Conservation (phyloP, 1,140 invertebrate genomes). For the Papilio helenus region DNA sequence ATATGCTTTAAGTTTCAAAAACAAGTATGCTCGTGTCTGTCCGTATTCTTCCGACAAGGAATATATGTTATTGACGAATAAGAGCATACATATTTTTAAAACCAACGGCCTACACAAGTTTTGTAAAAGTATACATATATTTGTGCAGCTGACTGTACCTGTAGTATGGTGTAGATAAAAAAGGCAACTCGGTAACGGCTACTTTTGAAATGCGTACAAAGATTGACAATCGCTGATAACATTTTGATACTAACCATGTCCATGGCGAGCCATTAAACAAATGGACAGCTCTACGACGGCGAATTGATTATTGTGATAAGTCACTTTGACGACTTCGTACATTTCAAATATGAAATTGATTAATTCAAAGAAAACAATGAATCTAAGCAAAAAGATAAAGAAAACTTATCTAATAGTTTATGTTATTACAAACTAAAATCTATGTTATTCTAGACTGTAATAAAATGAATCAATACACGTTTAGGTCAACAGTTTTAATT, state of each 20-base stretch:
- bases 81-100: too few relatives aligned
- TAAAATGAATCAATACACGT: neutral
- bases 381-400: neutral
- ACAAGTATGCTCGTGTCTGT: too few relatives aligned
- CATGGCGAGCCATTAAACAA: constrained; percentile 71
- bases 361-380: constrained; percentile 20
- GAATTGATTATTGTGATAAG: constrained; percentile 74
- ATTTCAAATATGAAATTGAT: constrained; percentile 46
- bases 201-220: constrained; percentile 59
- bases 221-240: constrained; percentile 74
- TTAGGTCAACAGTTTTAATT: neutral
- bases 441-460: too few relatives aligned
- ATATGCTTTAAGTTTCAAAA: too few relatives aligned
- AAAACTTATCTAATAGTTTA: neutral
- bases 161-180: constrained; percentile 3
- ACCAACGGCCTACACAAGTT: too few relatives aligned
- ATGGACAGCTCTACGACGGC: constrained; percentile 64
- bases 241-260: constrained; percentile 66
- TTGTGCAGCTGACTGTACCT: neutral
- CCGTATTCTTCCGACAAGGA: too few relatives aligned
- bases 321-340: constrained; percentile 54
- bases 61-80: too few relatives aligned
- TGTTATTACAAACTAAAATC: neutral
- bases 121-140: too few relatives aligned
- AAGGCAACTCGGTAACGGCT: constrained; percentile 41